Percentiles rank a stretch among this genome's conserved stretches.
Evolutionary conservation across 1,140 invertebrate genomes (phyloP).

Genomic region (Drosophila malerkotliana): DNA sequence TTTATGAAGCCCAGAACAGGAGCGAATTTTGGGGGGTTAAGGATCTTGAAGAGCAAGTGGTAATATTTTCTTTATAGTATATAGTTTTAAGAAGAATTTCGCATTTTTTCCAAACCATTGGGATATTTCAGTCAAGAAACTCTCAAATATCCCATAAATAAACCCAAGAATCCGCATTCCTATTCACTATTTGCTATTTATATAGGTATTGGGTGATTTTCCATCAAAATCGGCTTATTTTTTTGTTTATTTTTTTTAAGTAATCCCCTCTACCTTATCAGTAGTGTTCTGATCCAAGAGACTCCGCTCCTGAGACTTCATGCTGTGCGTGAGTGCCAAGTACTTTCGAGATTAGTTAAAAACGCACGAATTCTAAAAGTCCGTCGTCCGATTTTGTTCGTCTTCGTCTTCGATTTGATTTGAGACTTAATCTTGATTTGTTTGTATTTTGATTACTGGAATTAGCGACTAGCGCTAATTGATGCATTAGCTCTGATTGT

Average conservation of each 20-base stretch:
- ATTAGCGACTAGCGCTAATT: slow-evolving; percentile 52
- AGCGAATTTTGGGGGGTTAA: slow-evolving; percentile 8
- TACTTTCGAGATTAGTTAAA: slow-evolving; percentile 30
- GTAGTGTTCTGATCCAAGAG: no score
- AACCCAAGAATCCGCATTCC: background rate
- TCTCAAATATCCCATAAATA: background rate
- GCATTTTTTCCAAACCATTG: no score
- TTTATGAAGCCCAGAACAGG: slow-evolving; percentile 41
- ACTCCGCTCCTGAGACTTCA: slow-evolving; percentile 29
- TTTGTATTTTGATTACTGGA: slow-evolving; percentile 48
- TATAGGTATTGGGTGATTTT: background rate
- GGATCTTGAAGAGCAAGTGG: background rate
- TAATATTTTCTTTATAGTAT: no score
- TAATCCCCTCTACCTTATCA: background rate
- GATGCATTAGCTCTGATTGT: slow-evolving; percentile 56
- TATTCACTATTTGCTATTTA: background rate
- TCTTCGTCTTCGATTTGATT: slow-evolving; percentile 15
- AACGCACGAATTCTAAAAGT: slow-evolving; percentile 34
- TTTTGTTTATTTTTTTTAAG: background rate
- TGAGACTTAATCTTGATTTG: slow-evolving; percentile 46
- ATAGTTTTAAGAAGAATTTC: no score
- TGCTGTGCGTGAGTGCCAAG: slow-evolving; percentile 36
- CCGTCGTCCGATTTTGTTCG: slow-evolving; percentile 29
- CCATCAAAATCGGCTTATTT: background rate
- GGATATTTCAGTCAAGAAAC: no score